Base-by-base conservation (phyloP, 2,888 invertebrate species). In the Lepidocyrtoides sp. region DNA sequence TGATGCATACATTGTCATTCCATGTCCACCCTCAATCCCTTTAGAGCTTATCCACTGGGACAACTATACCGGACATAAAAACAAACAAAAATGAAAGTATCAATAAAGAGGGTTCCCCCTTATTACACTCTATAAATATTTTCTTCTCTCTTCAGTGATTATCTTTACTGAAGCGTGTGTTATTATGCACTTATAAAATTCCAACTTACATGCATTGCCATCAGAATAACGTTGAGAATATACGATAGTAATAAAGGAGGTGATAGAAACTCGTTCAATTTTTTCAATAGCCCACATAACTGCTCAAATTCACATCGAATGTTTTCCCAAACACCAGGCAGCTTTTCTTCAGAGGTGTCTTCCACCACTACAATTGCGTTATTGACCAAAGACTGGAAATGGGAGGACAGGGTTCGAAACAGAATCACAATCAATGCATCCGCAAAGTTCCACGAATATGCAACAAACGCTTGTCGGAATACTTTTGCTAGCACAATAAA, bases 1-100 rank as follows among this genome's bases (percentile, higher is more conserved):
- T 2, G 57, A 57, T n/a, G 86, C 75, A 44, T 86, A 86, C 26
- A 60, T 57, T 2, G 86, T 86, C 75, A 86, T 86, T 8, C 54
- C 86, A 14, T 77, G 75, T 41, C 75, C 86, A 29, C 66, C 83
- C 8, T 32, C 36, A 41, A 86, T 57, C 8, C 75, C 75, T 57
- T 86, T 86, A 2, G 86, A 75, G 29, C 72, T 86, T 23, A 86
- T 86, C 86, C 86, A 86, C 60, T 86, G 86, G 41, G 72, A 75
- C 17, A 72, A 17, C 86, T 86, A 23, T n/a, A 41, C 0, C 5
- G 41, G 5, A 60, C 44, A 82, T n/a, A n/a, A 60, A n/a, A n/a
- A n/a, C n/a, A n/a, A 57, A 48, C n/a, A 48, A 83, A n/a, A 82
- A 82, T 82, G 32, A 83, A 54, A 75, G n/a, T 75, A 48, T 75